phyloP scores from a whole-genome alignment of 1,140 invertebrate species.

The Pogonognathellus flavescens region DNA sequence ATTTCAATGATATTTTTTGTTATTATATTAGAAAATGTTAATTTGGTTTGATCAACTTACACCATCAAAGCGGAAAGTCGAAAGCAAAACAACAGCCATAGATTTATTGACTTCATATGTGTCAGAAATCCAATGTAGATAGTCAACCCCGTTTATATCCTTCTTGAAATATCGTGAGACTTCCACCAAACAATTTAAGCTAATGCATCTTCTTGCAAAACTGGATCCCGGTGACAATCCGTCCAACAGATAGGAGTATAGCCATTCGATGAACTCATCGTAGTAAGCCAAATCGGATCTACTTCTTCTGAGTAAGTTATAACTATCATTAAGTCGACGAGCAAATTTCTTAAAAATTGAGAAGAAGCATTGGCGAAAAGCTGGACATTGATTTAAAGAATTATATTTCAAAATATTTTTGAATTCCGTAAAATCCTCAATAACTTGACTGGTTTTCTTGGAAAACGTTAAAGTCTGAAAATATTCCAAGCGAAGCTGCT shows the following conservation, averaged over 20 bases:
- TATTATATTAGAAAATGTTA: too few relatives aligned
- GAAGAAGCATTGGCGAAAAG: conserved; percentile 72
- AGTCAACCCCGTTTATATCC: conserved; percentile 47
- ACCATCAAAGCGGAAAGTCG: conserved; percentile 67
- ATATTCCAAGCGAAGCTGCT: conserved; percentile 70
- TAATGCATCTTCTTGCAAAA: conserved; percentile 77
- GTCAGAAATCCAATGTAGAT: conserved; percentile 71
- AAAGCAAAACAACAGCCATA: conserved; percentile 69
- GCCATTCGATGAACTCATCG: conserved; percentile 71
- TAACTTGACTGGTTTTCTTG: conserved; percentile 79
- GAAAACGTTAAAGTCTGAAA: conserved; percentile 82
- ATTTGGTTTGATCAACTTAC: too few relatives aligned
- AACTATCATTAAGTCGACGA: conserved; percentile 47
- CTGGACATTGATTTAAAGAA: conserved; percentile 79
- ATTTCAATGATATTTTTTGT: too few relatives aligned
- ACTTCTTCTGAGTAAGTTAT: conserved; percentile 67
- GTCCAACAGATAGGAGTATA: conserved; percentile 73
- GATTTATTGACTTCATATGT: conserved; percentile 73
- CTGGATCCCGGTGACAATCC: conserved; percentile 79
- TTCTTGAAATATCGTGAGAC: conserved; percentile 61
- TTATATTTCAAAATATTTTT: conserved; percentile 79
- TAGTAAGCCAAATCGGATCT: conserved; percentile 67
- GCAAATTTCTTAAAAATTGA: conserved; percentile 72
- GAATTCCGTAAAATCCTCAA: conserved; percentile 70
- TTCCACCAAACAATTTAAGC: conserved; percentile 74